A percentile compares a stretch with the other conserved stretches of the same genome.
Evolutionary conservation across 35 echinoderm and acorn worm species (phyloP).

Genomic region (Diadema setosum): DNA sequence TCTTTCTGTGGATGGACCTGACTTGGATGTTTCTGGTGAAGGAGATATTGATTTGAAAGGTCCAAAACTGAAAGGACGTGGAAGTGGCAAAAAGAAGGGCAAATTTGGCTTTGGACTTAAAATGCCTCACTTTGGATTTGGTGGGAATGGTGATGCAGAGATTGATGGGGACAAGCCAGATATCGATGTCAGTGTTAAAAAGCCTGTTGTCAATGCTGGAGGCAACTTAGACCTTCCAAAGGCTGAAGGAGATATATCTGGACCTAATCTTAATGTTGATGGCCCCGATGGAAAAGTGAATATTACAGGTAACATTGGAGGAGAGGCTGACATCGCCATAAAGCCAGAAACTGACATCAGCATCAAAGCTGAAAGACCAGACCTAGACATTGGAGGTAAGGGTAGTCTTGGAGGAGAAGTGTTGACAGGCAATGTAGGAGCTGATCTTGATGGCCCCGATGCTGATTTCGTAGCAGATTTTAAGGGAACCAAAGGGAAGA

Average conservation of each 20-base stretch:
- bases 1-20: conserved; percentile 25
- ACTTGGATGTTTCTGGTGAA: not conserved
- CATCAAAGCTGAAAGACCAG: conserved; percentile 9
- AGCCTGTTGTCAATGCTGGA: not conserved
- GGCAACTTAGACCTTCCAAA: conserved; percentile 31
- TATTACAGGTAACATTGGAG: too few relatives aligned
- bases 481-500: not conserved
- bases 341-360: conserved; percentile 37
- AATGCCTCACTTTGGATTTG: conserved; percentile 51
- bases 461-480: conserved; percentile 4
- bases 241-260: not conserved
- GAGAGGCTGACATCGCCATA: conserved; percentile 27
- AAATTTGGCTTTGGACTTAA: conserved; percentile 40
- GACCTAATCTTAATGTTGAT: conserved; percentile 1
- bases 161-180: not conserved
- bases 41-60: conserved; percentile 37
- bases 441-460: not conserved
- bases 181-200: not conserved
- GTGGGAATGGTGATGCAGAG: not conserved
- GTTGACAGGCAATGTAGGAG: not conserved
- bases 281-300: conserved; percentile 30
- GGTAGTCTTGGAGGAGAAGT: conserved; percentile 14
- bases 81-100: not conserved
- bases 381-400: not conserved
- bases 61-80: not conserved